Base-by-base conservation (phyloP, 2,888 invertebrate genomes). In the Lasioglossum vierecki region DNA sequence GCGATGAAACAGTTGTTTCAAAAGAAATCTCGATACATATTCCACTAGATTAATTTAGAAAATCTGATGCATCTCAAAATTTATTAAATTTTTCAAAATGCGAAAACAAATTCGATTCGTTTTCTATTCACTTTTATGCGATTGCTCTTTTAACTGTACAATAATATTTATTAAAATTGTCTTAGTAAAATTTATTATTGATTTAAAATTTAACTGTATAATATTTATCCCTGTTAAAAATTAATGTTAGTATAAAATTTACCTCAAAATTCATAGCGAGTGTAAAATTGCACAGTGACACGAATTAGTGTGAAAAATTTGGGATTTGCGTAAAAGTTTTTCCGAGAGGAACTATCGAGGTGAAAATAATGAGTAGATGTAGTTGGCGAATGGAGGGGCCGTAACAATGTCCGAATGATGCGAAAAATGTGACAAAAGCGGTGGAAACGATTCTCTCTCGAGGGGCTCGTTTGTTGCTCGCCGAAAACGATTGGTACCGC, bases 401-500 rank as follows among this genome's bases (percentile, higher is more conserved):
- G 73, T 83, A 87, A 86, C 85, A 72, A 86, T 74, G 77, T 76
- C 75, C n/a, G 63, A 72, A 46, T 41, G 53, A 66, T n/a, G 49
- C 39, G 77, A 73, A 72, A 70, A 82, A 82, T 77, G 80, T 82
- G 84, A 83, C 85, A 76, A 87, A 60, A 79, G 80, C 70, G 57
- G 68, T 75, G 75, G 78, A 79, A 76, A 88, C 70, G 83, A 84
- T 87, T 22, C 53, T 77, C 74, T 75, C 74, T 76, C 68, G 72
- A 85, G 83, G 74, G 81, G 76, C 76, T 89, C 85, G 89, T 88
- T 90, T 84, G 84, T 84, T 76, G 41, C 74, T 41, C 68, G 57
- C 66, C 66, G 68, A 72, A 70, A 84, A 81, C 85, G 85, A 90
- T 90, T 84, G 89, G 72, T 90, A 90, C 79, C 84, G 80, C 71